phyloP scores from a whole-genome alignment of 1,140 invertebrate species.

The Drosophila lowei region DNA sequence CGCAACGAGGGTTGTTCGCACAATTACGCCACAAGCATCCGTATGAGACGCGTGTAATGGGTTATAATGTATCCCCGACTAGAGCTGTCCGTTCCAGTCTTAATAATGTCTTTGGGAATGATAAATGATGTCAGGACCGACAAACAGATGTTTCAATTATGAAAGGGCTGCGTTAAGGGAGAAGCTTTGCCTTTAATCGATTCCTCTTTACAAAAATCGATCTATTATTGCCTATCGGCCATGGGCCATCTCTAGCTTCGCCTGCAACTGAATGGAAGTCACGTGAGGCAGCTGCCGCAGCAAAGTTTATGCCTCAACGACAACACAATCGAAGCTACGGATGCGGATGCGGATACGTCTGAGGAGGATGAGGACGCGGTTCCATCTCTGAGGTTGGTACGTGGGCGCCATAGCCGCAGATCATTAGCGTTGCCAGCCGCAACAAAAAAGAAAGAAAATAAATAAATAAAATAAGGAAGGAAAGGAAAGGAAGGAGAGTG shows the following conservation, averaged over 20 bases:
- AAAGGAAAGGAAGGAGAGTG: constrained; percentile 15
- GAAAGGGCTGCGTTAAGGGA: constrained; percentile 18
- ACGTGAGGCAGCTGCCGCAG: constrained; percentile 34
- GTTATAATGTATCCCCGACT: constrained; percentile 34
- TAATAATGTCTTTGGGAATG: constrained; percentile 39
- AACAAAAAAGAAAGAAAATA: constrained; percentile 1
- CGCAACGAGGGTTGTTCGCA: constrained; percentile 58
- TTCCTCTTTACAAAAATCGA: background rate
- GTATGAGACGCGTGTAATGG: constrained; percentile 37
- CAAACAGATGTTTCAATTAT: constrained; percentile 58
- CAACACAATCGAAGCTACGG: constrained; percentile 1
- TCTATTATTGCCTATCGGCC: constrained; percentile 19
- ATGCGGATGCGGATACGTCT: constrained; percentile 1
- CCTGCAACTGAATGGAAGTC: constrained; percentile 20
- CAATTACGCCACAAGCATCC: constrained; percentile 36
- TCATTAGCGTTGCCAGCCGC: constrained; percentile 65
- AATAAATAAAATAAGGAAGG: background rate
- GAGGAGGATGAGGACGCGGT: constrained; percentile 5
- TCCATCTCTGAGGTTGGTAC: constrained; percentile 25
- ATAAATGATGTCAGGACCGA: constrained; percentile 44
- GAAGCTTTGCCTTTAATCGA: no score
- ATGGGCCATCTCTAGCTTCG: constrained; percentile 2
- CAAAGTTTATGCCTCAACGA: constrained; percentile 29
- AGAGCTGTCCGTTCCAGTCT: constrained; percentile 33
- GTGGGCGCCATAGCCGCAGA: constrained; percentile 68